phyloP scores from a whole-genome alignment of 1,140 invertebrate genomes.

The Ylistrum balloti region DNA sequence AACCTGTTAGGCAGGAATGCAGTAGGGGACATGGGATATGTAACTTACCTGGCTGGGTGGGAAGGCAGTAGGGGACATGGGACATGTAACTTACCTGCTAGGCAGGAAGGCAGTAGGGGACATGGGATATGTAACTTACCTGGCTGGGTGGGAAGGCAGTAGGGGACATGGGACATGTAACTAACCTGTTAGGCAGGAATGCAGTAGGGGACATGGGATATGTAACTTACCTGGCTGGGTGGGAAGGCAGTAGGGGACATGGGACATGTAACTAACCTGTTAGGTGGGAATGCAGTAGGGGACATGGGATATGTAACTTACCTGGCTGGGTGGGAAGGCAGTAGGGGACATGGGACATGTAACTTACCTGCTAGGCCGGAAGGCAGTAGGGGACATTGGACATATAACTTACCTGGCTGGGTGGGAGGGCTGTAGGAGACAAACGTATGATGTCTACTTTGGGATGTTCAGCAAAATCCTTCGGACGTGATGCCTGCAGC shows the following conservation, averaged over 20 bases:
- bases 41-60: constrained; percentile 72
- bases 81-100: constrained; percentile 61
- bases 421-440: constrained; percentile 72
- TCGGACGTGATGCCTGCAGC: constrained; percentile 20
- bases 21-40: not conserved
- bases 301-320: constrained; percentile 48
- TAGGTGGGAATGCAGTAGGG: too few species aligned
- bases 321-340: constrained; percentile 73
- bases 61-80: constrained; percentile 73
- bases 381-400: constrained; percentile 59
- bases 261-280: too few species aligned
- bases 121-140: not conserved
- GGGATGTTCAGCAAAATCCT: constrained; percentile 72
- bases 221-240: not conserved
- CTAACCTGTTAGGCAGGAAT: too few species aligned
- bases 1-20: too few species aligned
- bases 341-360: constrained; percentile 75
- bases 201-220: not conserved
- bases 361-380: too few species aligned
- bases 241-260: too few species aligned
- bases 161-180: too few species aligned
- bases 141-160: too few species aligned
- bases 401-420: constrained; percentile 69
- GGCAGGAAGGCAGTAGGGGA: constrained; percentile 54
- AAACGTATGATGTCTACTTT: constrained; percentile 76